Evolutionary conservation across 2,113 vertebrate species (phyloP).

Genomic region (cattle (Bos taurus)): ARS-UCD2.0 NC_037343.1:53463001-53463500

Average conservation of each 20-base stretch:
- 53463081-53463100: too few species aligned
- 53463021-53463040: background rate
- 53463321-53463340: background rate
- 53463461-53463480: background rate
- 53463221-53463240: background rate
- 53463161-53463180: background rate
- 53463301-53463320: background rate
- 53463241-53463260: background rate
- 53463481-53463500: background rate
- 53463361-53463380: background rate
- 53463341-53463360: background rate
- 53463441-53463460: background rate
- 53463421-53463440: background rate
- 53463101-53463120: background rate
- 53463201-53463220: background rate
- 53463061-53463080: background rate
- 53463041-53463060: background rate
- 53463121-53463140: background rate
- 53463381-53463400: background rate
- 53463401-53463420: accelerated
- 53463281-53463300: background rate
- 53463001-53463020: background rate
- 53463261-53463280: background rate
- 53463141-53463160: background rate
- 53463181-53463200: background rate